Conservation (phyloP, 2,888 invertebrate genomes). For the Netelia fuscicornis region DNA sequence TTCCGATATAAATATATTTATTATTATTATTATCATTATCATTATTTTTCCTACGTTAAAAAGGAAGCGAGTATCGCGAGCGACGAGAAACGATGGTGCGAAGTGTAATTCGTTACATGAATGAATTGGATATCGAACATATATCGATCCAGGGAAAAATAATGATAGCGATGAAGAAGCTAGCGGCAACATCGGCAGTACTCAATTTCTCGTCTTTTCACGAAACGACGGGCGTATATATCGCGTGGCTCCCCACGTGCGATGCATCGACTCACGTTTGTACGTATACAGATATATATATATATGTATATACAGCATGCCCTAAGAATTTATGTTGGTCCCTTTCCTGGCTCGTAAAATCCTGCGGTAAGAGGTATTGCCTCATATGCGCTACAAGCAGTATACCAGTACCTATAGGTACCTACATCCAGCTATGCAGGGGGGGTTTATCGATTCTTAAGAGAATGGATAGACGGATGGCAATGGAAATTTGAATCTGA, state of each 20-base stretch:
- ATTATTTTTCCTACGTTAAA: not conserved
- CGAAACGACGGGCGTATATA: slow-evolving; percentile 56
- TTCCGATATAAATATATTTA: not conserved
- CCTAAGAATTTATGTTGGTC: slow-evolving; percentile 59
- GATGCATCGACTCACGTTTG: slow-evolving; percentile 11
- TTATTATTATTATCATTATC: not conserved
- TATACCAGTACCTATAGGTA: not conserved
- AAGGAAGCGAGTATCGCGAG: not conserved
- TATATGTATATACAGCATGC: slow-evolving; percentile 36
- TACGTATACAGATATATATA: not conserved
- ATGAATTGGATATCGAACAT: slow-evolving; percentile 54
- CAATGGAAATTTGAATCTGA: slow-evolving; percentile 17
- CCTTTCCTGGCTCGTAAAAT: slow-evolving; percentile 62
- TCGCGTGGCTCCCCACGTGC: slow-evolving; percentile 58
- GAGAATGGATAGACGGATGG: slow-evolving; percentile 34
- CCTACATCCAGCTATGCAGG: not conserved
- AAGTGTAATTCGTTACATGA: slow-evolving; percentile 58
- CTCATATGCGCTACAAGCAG: slow-evolving; percentile 46
- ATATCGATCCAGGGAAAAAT: slow-evolving; percentile 46
- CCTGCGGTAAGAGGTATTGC: slow-evolving; percentile 54
- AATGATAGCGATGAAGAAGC: slow-evolving; percentile 51
- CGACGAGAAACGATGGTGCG: slow-evolving; percentile 24
- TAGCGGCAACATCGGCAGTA: slow-evolving; percentile 39
- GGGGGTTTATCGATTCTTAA: slow-evolving; percentile 64
- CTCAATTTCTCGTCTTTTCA: slow-evolving; percentile 64